Conservation (phyloP, 2,797 vertebrate species). For the Micrastur ruficollis region DNA sequence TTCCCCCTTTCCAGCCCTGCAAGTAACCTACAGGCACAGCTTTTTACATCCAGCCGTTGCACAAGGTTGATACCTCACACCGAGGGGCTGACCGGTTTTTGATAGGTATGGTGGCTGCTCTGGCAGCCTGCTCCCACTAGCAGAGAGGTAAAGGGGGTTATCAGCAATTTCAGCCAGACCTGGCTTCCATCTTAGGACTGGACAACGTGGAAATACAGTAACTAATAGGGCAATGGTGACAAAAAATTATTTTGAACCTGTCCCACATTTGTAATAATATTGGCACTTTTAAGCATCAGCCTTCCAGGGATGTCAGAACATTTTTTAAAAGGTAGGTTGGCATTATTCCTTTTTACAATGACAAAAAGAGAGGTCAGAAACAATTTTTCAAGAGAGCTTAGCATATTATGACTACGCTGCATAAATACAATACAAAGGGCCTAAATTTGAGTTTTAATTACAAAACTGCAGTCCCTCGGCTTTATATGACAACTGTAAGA, state of each 20-base stretch:
- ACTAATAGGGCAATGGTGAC: neutral
- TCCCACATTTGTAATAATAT: neutral
- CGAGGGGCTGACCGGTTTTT: neutral
- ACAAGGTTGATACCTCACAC: neutral
- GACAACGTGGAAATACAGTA: neutral
- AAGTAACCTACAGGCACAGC: neutral
- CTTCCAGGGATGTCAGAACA: neutral
- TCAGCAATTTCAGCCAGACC: neutral
- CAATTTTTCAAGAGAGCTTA: neutral
- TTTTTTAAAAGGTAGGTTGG: neutral
- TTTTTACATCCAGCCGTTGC: neutral
- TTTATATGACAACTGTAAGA: neutral
- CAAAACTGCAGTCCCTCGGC: neutral
- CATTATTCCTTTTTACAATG: neutral
- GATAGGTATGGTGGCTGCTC: neutral
- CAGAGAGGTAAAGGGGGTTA: neutral
- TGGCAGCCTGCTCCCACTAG: neutral
- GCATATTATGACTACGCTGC: neutral
- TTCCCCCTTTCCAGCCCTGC: neutral
- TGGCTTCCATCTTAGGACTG: neutral
- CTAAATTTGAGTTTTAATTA: neutral
- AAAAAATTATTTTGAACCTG: neutral
- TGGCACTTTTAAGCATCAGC: neutral
- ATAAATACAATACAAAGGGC: neutral
- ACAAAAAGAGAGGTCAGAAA: neutral